A percentile compares a stretch with the other conserved stretches of the same genome.
phyloP scores from a whole-genome alignment of 2,113 vertebrate genomes.

The Holacanthus passer region DNA sequence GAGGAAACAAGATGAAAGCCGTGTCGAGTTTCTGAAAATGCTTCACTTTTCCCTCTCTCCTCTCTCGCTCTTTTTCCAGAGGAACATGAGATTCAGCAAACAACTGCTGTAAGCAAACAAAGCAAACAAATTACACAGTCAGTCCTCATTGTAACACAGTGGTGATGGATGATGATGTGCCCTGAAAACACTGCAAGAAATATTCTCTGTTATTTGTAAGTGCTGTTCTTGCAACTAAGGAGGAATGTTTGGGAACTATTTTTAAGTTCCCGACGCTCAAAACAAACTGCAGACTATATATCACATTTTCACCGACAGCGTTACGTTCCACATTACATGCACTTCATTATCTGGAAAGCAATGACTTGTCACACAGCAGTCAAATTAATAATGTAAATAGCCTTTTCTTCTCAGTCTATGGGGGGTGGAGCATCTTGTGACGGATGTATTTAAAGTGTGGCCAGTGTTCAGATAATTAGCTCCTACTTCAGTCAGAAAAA shows the following conservation, averaged over 20 bases:
- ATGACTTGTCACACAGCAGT: conserved; percentile 36
- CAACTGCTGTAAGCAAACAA: conserved; percentile 77
- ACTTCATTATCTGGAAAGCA: conserved; percentile 49
- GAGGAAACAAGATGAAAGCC: conserved; percentile 51
- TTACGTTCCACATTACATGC: conserved; percentile 30
- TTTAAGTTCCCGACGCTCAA: conserved; percentile 29
- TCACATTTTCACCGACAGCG: conserved; percentile 37
- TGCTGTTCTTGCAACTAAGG: conserved; percentile 52
- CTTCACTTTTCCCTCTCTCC: conserved; percentile 27
- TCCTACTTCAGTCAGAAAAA: conserved; percentile 66
- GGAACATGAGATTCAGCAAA: conserved; percentile 72
- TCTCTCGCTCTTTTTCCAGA: conserved; percentile 23
- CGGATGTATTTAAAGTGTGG: conserved; percentile 55
- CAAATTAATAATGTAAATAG: conserved; percentile 54
- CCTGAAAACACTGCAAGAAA: conserved; percentile 67
- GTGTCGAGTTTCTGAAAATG: conserved; percentile 49
- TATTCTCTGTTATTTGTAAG: conserved; percentile 37
- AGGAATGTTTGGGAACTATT: conserved; percentile 41
- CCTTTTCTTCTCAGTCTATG: conserved; percentile 29
- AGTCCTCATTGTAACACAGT: conserved; percentile 66
- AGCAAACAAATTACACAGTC: conserved; percentile 78
- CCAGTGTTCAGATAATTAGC: conserved; percentile 70
- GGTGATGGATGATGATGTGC: conserved; percentile 74
- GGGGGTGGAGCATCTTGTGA: conserved; percentile 42
- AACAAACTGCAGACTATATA: conserved; percentile 43